A percentile compares a stretch with the other conserved stretches of the same genome.
Conservation (phyloP, 2,113 vertebrate species). For the Aix galericulata region DNA sequence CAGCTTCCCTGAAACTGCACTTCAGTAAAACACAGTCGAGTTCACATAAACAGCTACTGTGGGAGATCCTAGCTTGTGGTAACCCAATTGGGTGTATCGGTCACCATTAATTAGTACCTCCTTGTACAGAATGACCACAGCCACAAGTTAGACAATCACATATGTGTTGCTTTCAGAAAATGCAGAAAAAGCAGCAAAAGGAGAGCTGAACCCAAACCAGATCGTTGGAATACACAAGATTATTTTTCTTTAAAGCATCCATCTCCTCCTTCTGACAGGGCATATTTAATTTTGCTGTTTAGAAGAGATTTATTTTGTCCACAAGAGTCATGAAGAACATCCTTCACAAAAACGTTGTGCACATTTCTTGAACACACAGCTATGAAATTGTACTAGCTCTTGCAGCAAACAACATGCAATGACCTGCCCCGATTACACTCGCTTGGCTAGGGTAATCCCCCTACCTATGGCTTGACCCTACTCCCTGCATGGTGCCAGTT, state of each 20-base stretch:
- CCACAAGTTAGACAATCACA: not conserved
- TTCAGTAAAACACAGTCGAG: not conserved
- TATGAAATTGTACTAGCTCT: not conserved
- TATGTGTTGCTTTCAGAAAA: accelerated
- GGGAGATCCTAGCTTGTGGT: not conserved
- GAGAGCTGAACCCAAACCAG: not conserved
- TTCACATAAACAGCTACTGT: not conserved
- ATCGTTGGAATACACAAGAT: not conserved
- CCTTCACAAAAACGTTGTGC: not conserved
- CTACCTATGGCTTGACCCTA: no score
- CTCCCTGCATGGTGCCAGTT: not conserved
- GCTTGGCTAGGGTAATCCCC: not conserved
- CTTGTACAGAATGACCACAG: accelerated
- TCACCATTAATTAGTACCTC: not conserved
- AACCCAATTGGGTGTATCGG: accelerated
- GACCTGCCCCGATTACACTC: not conserved
- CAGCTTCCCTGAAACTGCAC: not conserved
- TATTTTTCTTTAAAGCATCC: not conserved
- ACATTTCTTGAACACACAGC: not conserved
- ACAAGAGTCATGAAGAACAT: not conserved
- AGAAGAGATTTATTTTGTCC: not conserved
- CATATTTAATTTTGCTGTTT: not conserved
- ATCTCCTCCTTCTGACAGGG: not conserved
- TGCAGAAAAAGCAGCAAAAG: not conserved
- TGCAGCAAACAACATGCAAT: not conserved